phyloP scores from a whole-genome alignment of 2,888 invertebrate genomes.

The Patella caerulea region DNA sequence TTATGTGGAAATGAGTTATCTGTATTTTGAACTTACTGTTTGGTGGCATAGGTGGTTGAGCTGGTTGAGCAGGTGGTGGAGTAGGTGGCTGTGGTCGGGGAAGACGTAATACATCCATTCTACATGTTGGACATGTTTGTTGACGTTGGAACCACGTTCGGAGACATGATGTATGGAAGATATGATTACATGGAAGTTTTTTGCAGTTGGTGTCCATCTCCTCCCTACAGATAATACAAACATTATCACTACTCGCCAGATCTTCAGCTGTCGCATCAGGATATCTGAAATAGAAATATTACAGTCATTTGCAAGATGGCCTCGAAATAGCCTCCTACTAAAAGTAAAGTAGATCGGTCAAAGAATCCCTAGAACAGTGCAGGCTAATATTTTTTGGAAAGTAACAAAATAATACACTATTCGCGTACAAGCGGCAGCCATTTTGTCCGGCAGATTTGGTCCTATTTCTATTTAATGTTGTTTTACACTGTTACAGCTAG shows the following conservation, averaged over 20 bases:
- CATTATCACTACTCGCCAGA: conserved; percentile 88
- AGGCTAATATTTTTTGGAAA: too few species aligned
- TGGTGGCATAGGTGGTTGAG: conserved; percentile 31
- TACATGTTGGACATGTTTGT: conserved; percentile 99
- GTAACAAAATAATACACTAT: too few species aligned
- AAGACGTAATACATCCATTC: conserved; percentile 83
- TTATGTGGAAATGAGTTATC: not conserved
- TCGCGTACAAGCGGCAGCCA: too few species aligned
- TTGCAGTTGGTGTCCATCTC: conserved; percentile 86
- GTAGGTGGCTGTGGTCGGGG: conserved; percentile 53
- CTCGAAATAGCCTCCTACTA: too few species aligned
- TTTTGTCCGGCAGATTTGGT: too few species aligned
- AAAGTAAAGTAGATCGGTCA: too few species aligned
- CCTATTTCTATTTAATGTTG: too few species aligned
- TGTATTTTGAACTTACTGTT: conserved; percentile 16
- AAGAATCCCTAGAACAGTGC: too few species aligned
- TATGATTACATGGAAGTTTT: conserved; percentile 98
- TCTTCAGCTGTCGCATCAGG: conserved; percentile 96
- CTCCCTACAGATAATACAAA: conserved; percentile 98
- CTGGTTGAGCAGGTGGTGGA: conserved; percentile 72
- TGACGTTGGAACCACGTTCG: conserved; percentile 99
- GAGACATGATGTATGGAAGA: conserved; percentile 97
- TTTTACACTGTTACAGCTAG: too few species aligned
- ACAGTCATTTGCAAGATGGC: too few species aligned
- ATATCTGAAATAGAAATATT: conserved; percentile 71